Evolutionary conservation across 2,888 invertebrate species (phyloP), one percentile per base, ranked within the genome.

Genomic region (Erebia epiphron): DNA sequence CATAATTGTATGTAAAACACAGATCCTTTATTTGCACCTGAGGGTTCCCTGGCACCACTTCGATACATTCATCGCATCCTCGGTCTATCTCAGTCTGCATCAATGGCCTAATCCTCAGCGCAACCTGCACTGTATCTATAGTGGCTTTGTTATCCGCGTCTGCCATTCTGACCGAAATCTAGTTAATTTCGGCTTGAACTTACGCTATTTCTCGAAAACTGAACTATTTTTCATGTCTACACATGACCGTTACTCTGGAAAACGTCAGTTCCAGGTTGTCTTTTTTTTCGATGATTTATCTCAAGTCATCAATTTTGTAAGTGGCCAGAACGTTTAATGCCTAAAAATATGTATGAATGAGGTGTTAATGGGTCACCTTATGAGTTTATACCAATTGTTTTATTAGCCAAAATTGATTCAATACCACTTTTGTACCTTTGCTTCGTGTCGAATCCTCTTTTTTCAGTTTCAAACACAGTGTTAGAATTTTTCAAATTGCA

Each of bases 1-100:
- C 97, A 93, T 96, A 95, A 86, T 98, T 98, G 81, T 95, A 98
- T 0, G 97, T 97, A 78, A 97, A 98, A 0, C 95, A 94, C 75
- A 96, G 95, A 63, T 96, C 96, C 66, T 95, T 94, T 1, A 98
- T 94, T 67, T 95, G 92, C 1, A 98, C 95, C 86, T 98, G 98
- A 0, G 95, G 95, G 70, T 95, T 92, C 0, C 94, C 94, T 0
- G 94, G 82, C 1, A 96, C 92, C 1, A 96, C 95, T 26, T 96
- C 95, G 10, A 98, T 91, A 74, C 97, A 96, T 71, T 94, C 94
- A 71, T 95, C 95, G 79, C 97, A 98, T 0, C 98, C 98, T 79
- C 96, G 95, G 0, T 95, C 94, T 0, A 94, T 85, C 88, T 98
- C 98, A 41, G 93, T 95, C 52, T 93, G 90, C 61, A 97, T 96